Evolutionary conservation across 92 coral and sea anemone genomes (phyloP).

Genomic region (Siderastrea radians): DNA sequence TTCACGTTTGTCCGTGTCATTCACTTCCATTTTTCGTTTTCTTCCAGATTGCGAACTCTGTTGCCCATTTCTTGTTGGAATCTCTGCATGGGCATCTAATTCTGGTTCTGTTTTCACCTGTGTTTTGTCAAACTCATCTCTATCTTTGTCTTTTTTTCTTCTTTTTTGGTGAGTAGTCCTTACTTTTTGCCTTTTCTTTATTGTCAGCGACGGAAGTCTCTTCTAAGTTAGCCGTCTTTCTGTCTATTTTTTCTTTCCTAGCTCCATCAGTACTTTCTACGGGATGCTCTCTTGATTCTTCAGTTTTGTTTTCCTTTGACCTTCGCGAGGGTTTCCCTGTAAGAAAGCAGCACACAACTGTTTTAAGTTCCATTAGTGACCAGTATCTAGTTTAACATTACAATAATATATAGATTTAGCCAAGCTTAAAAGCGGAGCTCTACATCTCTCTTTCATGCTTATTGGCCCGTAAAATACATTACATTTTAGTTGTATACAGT

Average conservation of each 20-base stretch:
- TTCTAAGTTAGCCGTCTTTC: background rate
- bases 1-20: background rate
- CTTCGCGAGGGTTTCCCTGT: background rate
- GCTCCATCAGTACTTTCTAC: background rate
- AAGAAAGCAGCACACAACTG: background rate
- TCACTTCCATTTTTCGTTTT: background rate
- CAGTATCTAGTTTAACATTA: too few relatives aligned
- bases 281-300: background rate
- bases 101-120: constrained; percentile 13
- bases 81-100: background rate
- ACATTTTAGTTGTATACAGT: too few relatives aligned
- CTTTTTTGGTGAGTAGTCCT: background rate
- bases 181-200: background rate
- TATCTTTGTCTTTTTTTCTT: constrained; percentile 9
- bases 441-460: too few relatives aligned
- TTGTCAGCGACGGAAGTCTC: background rate
- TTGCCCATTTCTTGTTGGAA: background rate
- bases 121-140: background rate
- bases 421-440: too few relatives aligned
- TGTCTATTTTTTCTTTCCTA: background rate
- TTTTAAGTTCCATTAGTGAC: too few relatives aligned
- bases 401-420: too few relatives aligned
- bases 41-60: background rate
- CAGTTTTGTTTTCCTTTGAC: background rate
- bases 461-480: too few relatives aligned